phyloP scores from a whole-genome alignment of 2,797 vertebrate species.

The Sparus aurata region DNA sequence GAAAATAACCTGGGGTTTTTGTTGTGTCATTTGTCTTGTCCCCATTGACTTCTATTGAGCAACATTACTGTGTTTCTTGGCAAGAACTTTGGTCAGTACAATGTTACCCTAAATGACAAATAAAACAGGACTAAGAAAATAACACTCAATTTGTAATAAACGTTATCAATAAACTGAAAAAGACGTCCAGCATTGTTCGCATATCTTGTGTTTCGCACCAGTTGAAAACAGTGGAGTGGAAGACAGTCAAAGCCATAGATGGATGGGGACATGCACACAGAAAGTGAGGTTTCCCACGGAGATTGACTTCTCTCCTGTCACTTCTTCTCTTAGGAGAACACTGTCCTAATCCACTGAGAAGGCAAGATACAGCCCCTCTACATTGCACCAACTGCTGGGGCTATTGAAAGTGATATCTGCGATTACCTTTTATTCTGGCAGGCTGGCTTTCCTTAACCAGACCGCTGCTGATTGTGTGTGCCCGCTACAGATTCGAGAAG shows the following conservation, averaged over 20 bases:
- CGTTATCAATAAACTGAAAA: not conserved
- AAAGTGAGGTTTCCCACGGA: slow-evolving; percentile 65
- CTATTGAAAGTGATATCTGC: slow-evolving; percentile 89
- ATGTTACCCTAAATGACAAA: not conserved
- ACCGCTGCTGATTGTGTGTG: slow-evolving; percentile 52
- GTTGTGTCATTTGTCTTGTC: not conserved
- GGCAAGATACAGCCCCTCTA: slow-evolving; percentile 79
- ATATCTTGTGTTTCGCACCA: not conserved
- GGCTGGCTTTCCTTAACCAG: slow-evolving; percentile 78
- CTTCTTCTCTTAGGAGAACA: slow-evolving; percentile 74
- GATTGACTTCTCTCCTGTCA: slow-evolving; percentile 79
- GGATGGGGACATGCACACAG: slow-evolving; percentile 43
- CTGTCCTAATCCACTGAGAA: slow-evolving; percentile 86
- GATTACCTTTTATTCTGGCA: slow-evolving; percentile 86
- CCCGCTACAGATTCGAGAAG: slow-evolving; percentile 86
- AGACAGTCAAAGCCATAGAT: slow-evolving; percentile 9
- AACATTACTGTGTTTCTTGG: not conserved
- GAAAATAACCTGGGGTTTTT: too few relatives aligned
- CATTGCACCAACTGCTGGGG: slow-evolving; percentile 77
- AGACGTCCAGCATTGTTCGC: not conserved
- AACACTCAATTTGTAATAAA: not conserved
- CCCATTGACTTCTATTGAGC: not conserved
- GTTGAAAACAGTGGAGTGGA: not conserved
- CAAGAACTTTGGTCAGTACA: not conserved
- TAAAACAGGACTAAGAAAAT: not conserved